A percentile compares a stretch with the other conserved stretches of the same genome.
phyloP scores from a whole-genome alignment of 2,797 vertebrate genomes.

The Silurus aristotelis region DNA sequence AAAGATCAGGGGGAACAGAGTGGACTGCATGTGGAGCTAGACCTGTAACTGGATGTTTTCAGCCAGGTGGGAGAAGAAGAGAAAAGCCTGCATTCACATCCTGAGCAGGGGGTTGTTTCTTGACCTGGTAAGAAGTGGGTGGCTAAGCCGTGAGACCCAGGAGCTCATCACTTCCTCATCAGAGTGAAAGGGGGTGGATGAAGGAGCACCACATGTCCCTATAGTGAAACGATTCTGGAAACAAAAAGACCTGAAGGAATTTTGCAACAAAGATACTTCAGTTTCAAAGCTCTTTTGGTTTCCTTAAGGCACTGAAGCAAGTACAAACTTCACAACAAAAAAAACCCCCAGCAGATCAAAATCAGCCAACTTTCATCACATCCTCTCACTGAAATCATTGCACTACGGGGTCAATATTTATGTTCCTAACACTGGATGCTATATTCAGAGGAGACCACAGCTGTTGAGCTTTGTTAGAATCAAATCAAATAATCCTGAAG shows the following conservation, averaged over 20 bases:
- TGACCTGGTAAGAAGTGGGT: slow-evolving; percentile 46
- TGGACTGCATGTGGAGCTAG: not conserved
- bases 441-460: slow-evolving; percentile 20
- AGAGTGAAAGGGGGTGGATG: slow-evolving; percentile 1
- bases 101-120: slow-evolving; percentile 55
- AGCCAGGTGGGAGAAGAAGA: slow-evolving; percentile 38
- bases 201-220: slow-evolving; percentile 13
- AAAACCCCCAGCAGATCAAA: not conserved
- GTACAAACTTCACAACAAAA: not conserved
- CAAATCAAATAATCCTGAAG: not conserved
- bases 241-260: slow-evolving; percentile 20
- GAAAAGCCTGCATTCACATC: slow-evolving; percentile 55
- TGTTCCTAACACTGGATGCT: slow-evolving; percentile 11
- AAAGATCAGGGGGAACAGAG: slow-evolving; percentile 30
- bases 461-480: slow-evolving; percentile 12
- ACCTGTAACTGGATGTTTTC: not conserved
- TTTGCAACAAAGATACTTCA: slow-evolving; percentile 23
- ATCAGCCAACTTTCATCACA: slow-evolving; percentile 5
- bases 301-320: not conserved
- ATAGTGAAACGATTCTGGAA: slow-evolving; percentile 12
- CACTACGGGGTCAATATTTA: not conserved
- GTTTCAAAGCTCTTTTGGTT: not conserved
- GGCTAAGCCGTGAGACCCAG: not conserved
- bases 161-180: slow-evolving; percentile 31
- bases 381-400: slow-evolving; percentile 26